Evolutionary conservation across 2,888 invertebrate genomes (phyloP).

Genomic region (Drosophila tripunctata): DNA sequence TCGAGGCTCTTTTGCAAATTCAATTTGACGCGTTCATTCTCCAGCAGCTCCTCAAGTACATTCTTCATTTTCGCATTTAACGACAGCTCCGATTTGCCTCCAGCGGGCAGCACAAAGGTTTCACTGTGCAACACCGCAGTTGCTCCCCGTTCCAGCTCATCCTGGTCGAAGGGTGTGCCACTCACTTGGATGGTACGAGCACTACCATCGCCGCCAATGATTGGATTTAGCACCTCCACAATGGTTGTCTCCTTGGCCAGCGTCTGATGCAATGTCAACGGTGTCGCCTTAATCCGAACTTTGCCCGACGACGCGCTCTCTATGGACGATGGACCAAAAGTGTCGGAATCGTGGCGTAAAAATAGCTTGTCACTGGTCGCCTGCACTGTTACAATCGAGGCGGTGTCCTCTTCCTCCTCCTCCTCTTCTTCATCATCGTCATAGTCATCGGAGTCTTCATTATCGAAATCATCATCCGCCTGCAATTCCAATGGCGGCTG

Average conservation of each 20-base stretch:
- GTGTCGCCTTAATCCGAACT: slow-evolving; percentile 74
- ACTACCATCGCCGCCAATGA: slow-evolving; percentile 83
- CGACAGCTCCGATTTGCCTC: slow-evolving; percentile 78
- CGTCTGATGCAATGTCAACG: slow-evolving; percentile 81
- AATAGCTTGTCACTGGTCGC: slow-evolving; percentile 83
- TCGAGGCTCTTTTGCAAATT: slow-evolving; percentile 84
- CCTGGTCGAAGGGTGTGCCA: slow-evolving; percentile 69
- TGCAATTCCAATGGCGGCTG: slow-evolving; percentile 61
- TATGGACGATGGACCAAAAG: slow-evolving; percentile 77
- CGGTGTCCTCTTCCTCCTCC: slow-evolving; percentile 86
- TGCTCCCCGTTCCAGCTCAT: slow-evolving; percentile 57
- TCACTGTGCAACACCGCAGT: slow-evolving; percentile 74
- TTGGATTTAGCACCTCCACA: slow-evolving; percentile 84
- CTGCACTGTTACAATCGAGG: slow-evolving; percentile 85
- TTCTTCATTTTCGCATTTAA: slow-evolving; percentile 85
- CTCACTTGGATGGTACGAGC: slow-evolving; percentile 83
- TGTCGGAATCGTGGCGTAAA: slow-evolving; percentile 78
- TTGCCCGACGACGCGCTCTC: slow-evolving; percentile 76
- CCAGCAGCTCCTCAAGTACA: slow-evolving; percentile 84
- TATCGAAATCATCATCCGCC: slow-evolving; percentile 55
- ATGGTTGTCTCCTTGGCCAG: slow-evolving; percentile 82
- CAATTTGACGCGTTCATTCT: slow-evolving; percentile 84
- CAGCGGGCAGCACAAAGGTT: slow-evolving; percentile 74
- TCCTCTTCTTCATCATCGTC: slow-evolving; percentile 81
- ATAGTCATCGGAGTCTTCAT: slow-evolving; percentile 68